A percentile compares a stretch with the other conserved stretches of the same genome.
Conservation (phyloP, 2,113 vertebrate species). For the Promerops cafer region DNA sequence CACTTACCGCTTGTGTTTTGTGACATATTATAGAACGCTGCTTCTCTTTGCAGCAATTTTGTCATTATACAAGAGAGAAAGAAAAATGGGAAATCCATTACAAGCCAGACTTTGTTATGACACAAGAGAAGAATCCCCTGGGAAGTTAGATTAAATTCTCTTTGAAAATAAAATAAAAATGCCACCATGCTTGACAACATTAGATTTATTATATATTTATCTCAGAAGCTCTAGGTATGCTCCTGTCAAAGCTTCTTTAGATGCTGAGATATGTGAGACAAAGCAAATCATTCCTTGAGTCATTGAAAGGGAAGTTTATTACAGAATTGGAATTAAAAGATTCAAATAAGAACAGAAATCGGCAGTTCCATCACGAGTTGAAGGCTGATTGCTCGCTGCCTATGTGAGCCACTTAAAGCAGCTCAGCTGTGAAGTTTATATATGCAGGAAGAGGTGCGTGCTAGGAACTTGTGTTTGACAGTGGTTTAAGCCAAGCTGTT, state of each 20-base stretch:
- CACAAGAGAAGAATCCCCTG: constrained; percentile 59
- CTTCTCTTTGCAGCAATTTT: constrained; percentile 65
- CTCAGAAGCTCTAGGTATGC: background rate
- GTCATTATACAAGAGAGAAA: constrained; percentile 63
- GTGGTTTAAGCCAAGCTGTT: background rate
- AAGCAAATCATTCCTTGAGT: constrained; percentile 16
- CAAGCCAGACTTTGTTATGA: constrained; percentile 69
- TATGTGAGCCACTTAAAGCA: background rate
- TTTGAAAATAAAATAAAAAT: constrained; percentile 69
- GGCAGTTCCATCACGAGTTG: accelerated
- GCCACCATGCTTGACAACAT: constrained; percentile 51
- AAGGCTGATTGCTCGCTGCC: background rate
- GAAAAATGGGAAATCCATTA: constrained; percentile 69
- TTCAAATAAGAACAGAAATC: background rate
- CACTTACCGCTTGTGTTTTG: background rate
- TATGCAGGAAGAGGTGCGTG: background rate
- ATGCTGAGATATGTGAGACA: background rate
- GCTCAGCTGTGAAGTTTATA: background rate
- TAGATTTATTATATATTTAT: constrained; percentile 31
- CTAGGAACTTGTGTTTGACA: background rate
- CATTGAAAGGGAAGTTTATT: constrained; percentile 13
- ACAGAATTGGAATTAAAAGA: background rate
- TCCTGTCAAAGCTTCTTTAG: constrained; percentile 41
- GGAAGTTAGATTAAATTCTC: constrained; percentile 64
- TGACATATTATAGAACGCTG: constrained; percentile 42